These are phyloP conservation scores for Aproaerema taeniolella DNA, from an alignment of 2,888 invertebrate genomes.

Conservation along the genomic window DNA sequence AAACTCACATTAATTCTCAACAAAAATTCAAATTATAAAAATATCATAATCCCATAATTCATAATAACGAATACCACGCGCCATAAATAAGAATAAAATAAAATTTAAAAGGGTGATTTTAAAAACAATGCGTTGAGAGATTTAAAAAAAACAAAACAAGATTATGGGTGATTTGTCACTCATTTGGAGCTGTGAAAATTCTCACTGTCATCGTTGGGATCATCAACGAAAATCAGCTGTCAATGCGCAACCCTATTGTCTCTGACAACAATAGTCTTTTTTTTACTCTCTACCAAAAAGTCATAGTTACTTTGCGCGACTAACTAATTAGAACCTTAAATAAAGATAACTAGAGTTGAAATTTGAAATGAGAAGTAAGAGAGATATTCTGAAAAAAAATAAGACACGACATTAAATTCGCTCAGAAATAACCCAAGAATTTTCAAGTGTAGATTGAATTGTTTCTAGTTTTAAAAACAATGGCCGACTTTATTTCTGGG, in stretches of 20 bases:
- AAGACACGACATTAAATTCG: constrained; percentile 37
- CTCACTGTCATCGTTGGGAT: constrained; percentile 44
- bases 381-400: constrained; percentile 37
- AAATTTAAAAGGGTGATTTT: constrained; percentile 19
- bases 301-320: too few relatives aligned
- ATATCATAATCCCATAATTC: constrained; percentile 53
- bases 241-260: constrained; percentile 61
- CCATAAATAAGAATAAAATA: constrained; percentile 43
- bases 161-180: constrained; percentile 57
- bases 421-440: constrained; percentile 45
- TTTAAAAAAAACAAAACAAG: constrained; percentile 31
- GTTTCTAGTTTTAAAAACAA: constrained; percentile 55
- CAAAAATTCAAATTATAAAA: constrained; percentile 46
- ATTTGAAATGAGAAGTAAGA: constrained; percentile 12
- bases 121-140: constrained; percentile 43
- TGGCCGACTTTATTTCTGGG: constrained; percentile 50
- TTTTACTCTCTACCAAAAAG: too few relatives aligned
- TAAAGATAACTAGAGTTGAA: constrained; percentile 17
- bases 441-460: constrained; percentile 56
- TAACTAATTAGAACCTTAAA: constrained; percentile 22
- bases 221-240: constrained; percentile 57
- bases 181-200: constrained; percentile 48
- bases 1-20: constrained; percentile 46
- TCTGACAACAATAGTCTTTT: constrained; percentile 46
- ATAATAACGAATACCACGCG: constrained; percentile 42